Base-by-base conservation (phyloP, 1,140 invertebrate species). In the Arctopsyche grandis region DNA sequence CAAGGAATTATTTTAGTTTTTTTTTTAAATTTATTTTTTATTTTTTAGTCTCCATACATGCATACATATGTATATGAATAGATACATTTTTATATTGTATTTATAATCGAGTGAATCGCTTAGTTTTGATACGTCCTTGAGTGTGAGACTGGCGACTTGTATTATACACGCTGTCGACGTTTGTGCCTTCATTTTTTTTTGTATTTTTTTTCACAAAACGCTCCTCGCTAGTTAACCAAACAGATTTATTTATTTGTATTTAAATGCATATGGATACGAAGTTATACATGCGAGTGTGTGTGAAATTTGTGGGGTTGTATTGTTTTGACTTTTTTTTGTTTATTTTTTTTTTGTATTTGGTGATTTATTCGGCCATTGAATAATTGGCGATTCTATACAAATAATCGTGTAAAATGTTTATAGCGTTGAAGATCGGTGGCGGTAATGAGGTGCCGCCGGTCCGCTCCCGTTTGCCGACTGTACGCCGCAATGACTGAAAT, bases 401-500 rank as follows among this genome's bases (percentile, higher is more conserved):
- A 60, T 60, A 60, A 22, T 21, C 14, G n/a, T 22, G 58, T 60
- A 60, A 60, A 21, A 52, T 16, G 48, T 52, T 52, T 52, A 52
- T 12, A 24, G 63, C 58, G 19, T 63, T 63, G 19, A 63, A 12
- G 58, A 63, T 63, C 19, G 12, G 21, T 9, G n/a, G n/a, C 56
- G 63, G 16, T 71, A 71, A 71, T 71, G 43, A 71, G 69, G 38
- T 48, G 69, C 19, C 44, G 1, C 12, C 10, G 48, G 10, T 9
- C 24, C 63, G 63, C 63, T 66, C 63, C 22, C 63, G 63, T 66
- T 71, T 48, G 69, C 38, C 69, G 21, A 71, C 38, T 71, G 69
- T 71, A 71, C 44, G 7, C 43, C 38, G 44, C 69, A 71, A 71
- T 71, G 26, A 48, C 29, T 24, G 29, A 71, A 71, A 21, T 71